A percentile compares a stretch with the other conserved stretches of the same genome.
Evolutionary conservation across 2,113 vertebrate species (phyloP).

Genomic region (Calonectris borealis): DNA sequence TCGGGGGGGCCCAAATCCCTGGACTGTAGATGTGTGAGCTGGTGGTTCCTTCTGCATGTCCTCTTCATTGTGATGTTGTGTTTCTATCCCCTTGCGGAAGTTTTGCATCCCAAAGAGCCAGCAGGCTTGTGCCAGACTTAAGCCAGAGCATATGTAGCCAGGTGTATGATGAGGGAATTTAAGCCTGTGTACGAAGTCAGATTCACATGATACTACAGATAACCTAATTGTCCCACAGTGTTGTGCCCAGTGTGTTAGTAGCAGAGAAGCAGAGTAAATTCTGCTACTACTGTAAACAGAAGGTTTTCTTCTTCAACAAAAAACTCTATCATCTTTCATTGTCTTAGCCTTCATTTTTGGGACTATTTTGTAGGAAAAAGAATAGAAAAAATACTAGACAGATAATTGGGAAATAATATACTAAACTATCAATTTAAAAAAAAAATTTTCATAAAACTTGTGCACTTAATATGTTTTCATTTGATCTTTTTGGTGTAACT

Average conservation of each 20-base stretch:
- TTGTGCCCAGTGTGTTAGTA: background rate
- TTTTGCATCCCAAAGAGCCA: background rate
- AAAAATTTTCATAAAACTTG: background rate
- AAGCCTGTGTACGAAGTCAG: background rate
- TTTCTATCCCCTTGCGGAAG: background rate
- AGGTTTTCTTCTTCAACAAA: background rate
- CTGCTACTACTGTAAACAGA: background rate
- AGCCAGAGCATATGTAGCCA: background rate
- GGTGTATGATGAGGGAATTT: background rate
- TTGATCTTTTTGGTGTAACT: background rate
- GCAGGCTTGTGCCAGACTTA: background rate
- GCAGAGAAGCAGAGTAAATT: background rate
- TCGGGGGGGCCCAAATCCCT: background rate
- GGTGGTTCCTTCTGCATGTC: background rate
- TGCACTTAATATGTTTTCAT: background rate
- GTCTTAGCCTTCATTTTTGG: background rate
- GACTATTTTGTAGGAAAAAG: background rate
- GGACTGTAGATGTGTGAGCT: background rate
- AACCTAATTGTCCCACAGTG: background rate
- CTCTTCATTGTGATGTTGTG: rapidly evolving
- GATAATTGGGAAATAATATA: background rate
- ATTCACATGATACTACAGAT: background rate
- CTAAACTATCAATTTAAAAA: background rate
- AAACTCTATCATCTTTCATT: background rate
- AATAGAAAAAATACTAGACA: background rate